Evolutionary conservation across 2,113 vertebrate genomes (phyloP).

Genomic region (Dipodomys merriami): DNA sequence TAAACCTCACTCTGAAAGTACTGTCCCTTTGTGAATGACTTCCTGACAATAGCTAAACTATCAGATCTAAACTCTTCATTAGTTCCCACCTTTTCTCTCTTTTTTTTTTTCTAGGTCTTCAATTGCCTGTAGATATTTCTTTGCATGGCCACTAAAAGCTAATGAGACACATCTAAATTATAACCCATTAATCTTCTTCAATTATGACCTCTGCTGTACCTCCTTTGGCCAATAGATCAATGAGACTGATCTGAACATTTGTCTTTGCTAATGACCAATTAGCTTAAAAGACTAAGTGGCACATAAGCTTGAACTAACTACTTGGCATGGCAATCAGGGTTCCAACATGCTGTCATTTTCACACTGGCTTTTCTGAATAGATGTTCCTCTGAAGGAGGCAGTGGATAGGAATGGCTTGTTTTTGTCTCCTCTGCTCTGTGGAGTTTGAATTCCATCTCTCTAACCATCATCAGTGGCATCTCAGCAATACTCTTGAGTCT

Average conservation of each 20-base stretch:
- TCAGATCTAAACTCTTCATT: background rate
- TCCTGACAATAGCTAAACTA: background rate
- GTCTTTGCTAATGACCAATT: background rate
- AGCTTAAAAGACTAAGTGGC: background rate
- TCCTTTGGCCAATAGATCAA: background rate
- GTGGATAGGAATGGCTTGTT: background rate
- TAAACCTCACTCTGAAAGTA: background rate
- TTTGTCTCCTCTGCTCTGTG: no score
- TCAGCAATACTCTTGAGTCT: background rate
- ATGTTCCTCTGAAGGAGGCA: background rate
- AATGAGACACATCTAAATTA: background rate
- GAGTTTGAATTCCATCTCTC: background rate
- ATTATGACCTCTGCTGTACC: background rate
- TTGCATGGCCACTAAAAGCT: background rate
- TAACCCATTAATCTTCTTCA: background rate
- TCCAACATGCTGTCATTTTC: background rate
- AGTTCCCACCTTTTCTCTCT: background rate
- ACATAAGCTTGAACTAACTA: background rate
- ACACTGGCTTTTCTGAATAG: background rate
- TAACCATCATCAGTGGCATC: background rate
- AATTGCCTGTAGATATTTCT: background rate
- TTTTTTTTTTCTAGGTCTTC: background rate
- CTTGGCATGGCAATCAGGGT: background rate
- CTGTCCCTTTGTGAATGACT: background rate
- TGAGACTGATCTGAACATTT: background rate